Conservation (phyloP, 37 sponge, comb jelly and placozoan genomes). For the Eunapius fragilis region DNA sequence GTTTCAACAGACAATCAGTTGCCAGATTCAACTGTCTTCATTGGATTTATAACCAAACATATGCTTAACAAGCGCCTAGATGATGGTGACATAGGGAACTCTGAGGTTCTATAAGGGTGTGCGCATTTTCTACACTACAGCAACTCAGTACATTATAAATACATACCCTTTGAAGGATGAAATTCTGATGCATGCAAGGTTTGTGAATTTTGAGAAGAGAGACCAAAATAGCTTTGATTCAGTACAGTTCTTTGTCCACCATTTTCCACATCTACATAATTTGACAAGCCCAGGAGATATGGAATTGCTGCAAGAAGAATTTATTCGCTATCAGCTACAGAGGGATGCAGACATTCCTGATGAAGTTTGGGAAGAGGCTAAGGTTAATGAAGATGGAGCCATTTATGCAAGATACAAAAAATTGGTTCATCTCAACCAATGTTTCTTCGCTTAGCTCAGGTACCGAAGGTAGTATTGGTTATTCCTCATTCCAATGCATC, state of each 20-base stretch:
- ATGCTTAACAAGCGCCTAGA: conserved; percentile 6
- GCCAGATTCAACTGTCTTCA: conserved; percentile 1
- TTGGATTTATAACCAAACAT: conserved; percentile 38
- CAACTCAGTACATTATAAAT: conserved; percentile 17
- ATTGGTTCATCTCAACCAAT: neutral
- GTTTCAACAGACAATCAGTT: conserved; percentile 19
- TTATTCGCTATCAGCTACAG: conserved; percentile 44
- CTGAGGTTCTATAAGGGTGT: conserved; percentile 49
- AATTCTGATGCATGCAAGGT: conserved; percentile 40
- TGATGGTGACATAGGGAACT: conserved; percentile 23
- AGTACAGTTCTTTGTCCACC: conserved; percentile 41
- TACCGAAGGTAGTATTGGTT: conserved; percentile 16
- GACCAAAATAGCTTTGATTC: conserved; percentile 6
- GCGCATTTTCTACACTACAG: conserved; percentile 27
- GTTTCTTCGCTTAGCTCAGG: conserved; percentile 16
- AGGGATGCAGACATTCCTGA: conserved; percentile 26
- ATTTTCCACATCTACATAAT: neutral
- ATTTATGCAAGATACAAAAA: neutral
- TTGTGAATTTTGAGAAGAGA: conserved; percentile 45
- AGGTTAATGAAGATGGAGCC: neutral
- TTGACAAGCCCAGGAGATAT: neutral
- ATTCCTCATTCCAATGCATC: conserved; percentile 53
- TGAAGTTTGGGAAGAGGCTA: conserved; percentile 26
- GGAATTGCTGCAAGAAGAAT: conserved; percentile 33
- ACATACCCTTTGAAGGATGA: conserved; percentile 51